Base-by-base conservation (phyloP, 2,888 invertebrate species). In the Lithosia quadra region DNA sequence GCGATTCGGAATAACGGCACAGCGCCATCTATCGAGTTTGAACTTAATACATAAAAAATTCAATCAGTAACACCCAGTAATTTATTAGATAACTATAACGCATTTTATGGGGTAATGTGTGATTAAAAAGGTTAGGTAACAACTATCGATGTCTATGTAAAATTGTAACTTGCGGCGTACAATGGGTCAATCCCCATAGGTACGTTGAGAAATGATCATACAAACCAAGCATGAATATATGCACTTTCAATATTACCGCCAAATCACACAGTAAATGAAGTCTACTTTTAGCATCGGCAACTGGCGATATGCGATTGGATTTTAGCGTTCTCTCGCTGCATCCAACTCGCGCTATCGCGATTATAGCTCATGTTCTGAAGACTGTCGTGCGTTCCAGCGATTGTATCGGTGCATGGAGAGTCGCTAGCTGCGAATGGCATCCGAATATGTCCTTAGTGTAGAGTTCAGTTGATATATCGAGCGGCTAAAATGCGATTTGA, bases 161-260 rank as follows among this genome's bases (percentile, higher is more conserved):
- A 15, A 2, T 36, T n/a, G n/a, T n/a, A n/a, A n/a, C n/a, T 57
- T 60, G 36, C 9, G 24, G 4, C 15, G 33, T 63, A 49, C 33
- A 49, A 63, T 49, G 49, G n/a, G 7, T 9, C n/a, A n/a, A 49
- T 9, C 8, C n/a, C 49, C 49, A 49, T 49, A 13, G n/a, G n/a
- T 36, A n/a, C n/a, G n/a, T 5, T 49, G n/a, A 18, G 49, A 63
- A 0, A 60, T 39, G 13, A 21, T 59, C 13, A 13, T 21, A 59
- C 59, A 59, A n/a, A 59, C 34, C 18, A 39, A 49, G 49, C 49
- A 49, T 49, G 49, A 43, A 18, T 43, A 43, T 43, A 43, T 43
- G 43, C 1, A 43, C 5, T 43, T 18, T 3, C 43, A 18, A 43
- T 18, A 1, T 43, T 18, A 18, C 43, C 49, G 49, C 8, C 49